These are phyloP conservation scores for Plodia interpunctella DNA, from an alignment of 1,140 invertebrate species.

Conservation along the genomic window DNA sequence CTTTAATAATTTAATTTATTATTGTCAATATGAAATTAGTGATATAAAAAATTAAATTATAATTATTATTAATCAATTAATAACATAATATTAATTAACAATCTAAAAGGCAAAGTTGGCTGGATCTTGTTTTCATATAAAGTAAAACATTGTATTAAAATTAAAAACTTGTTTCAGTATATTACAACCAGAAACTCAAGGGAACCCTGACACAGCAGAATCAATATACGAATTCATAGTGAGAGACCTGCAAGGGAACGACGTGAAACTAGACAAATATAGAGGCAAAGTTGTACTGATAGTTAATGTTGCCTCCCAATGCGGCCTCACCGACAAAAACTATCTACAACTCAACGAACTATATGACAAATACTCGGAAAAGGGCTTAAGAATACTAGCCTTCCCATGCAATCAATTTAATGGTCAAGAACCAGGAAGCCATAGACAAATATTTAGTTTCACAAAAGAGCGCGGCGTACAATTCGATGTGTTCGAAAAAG, in stretches of 20 bases:
- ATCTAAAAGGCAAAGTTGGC: too few relatives aligned
- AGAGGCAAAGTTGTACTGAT: slow-evolving; percentile 85
- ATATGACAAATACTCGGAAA: slow-evolving; percentile 82
- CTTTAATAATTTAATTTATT: too few relatives aligned
- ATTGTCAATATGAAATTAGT: too few relatives aligned
- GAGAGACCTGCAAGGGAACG: slow-evolving; percentile 84
- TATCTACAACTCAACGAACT: slow-evolving; percentile 87
- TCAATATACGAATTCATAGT: slow-evolving; percentile 88
- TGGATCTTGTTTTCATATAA: too few relatives aligned
- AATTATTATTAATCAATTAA: too few relatives aligned
- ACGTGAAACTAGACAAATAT: slow-evolving; percentile 85
- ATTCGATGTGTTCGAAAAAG: slow-evolving; percentile 88
- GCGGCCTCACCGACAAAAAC: slow-evolving; percentile 88
- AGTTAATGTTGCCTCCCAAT: slow-evolving; percentile 93
- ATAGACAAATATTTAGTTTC: slow-evolving; percentile 86
- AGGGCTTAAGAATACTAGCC: slow-evolving; percentile 85
- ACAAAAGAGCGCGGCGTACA: slow-evolving; percentile 82
- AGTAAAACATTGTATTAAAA: too few relatives aligned
- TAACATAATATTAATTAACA: too few relatives aligned
- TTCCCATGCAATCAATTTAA: slow-evolving; percentile 97
- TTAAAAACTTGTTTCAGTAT: too few relatives aligned
- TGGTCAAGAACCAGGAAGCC: slow-evolving; percentile 87
- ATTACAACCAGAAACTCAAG: neutral
- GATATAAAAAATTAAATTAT: too few relatives aligned
- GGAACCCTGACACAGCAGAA: slow-evolving; percentile 69